phyloP scores from a whole-genome alignment of 1,140 invertebrate genomes.

The Lepidotrigona ventralis region DNA sequence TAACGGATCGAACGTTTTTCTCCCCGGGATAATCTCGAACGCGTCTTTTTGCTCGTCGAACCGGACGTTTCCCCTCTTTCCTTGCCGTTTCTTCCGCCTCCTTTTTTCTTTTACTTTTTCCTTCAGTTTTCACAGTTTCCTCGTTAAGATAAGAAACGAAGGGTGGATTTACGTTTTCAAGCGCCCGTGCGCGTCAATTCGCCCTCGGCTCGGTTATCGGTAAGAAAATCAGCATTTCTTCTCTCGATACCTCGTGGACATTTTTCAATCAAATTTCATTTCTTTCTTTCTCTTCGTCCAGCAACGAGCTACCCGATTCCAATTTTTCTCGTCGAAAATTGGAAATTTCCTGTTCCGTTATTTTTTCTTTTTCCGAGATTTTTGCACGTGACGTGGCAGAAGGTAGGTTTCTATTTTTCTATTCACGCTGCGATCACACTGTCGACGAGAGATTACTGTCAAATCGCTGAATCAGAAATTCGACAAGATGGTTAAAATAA shows the following conservation, averaged over 20 bases:
- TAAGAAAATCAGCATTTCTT: not conserved
- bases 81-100: too few relatives aligned
- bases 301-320: not conserved
- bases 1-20: slow-evolving; percentile 58
- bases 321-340: not conserved
- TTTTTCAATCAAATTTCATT: not conserved
- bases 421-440: too few relatives aligned
- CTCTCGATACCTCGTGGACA: not conserved
- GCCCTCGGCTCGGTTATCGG: not conserved
- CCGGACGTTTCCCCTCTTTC: not conserved
- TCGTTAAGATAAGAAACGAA: slow-evolving; percentile 38
- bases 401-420: not conserved
- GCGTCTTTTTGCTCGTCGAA: slow-evolving; percentile 44
- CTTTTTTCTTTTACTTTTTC: not conserved
- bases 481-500: too few relatives aligned
- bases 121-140: slow-evolving; percentile 24
- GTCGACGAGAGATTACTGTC: too few relatives aligned
- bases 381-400: too few relatives aligned
- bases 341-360: not conserved
- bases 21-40: slow-evolving; percentile 39
- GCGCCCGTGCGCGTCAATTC: not conserved
- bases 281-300: not conserved
- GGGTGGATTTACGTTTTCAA: slow-evolving; percentile 12
- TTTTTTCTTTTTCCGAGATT: too few relatives aligned
- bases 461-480: too few relatives aligned